Conservation (phyloP, 2,888 invertebrate genomes). For the Ormia ochracea region DNA sequence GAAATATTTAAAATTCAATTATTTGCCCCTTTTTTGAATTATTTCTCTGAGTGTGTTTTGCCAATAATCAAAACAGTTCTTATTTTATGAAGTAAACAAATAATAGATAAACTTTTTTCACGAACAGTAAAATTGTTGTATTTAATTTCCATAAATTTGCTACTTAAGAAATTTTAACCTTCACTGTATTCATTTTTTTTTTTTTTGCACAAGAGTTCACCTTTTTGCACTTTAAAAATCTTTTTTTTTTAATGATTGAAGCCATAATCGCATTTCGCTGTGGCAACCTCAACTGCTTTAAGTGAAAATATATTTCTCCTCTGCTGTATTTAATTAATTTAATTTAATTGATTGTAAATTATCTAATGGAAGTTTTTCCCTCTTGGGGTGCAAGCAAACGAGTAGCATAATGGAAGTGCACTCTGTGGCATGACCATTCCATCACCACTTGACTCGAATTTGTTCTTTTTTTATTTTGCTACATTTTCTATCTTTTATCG, state of each 20-base stretch:
- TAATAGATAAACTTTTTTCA: not conserved
- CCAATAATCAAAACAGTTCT: too few species aligned
- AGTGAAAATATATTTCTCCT: not conserved
- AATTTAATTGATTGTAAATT: slow-evolving; percentile 62
- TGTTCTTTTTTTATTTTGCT: slow-evolving; percentile 1
- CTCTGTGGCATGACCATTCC: slow-evolving; percentile 34
- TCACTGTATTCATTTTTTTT: not conserved
- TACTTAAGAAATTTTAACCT: not conserved
- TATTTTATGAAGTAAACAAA: too few species aligned
- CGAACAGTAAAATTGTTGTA: not conserved
- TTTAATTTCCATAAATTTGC: not conserved
- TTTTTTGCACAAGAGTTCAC: slow-evolving; percentile 1
- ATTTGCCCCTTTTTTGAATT: too few species aligned
- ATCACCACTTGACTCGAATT: slow-evolving; percentile 42
- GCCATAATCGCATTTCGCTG: slow-evolving; percentile 11
- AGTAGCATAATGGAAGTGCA: slow-evolving; percentile 12
- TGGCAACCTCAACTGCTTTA: slow-evolving; percentile 16
- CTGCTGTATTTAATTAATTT: slow-evolving; percentile 54
- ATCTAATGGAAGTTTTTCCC: slow-evolving; percentile 29
- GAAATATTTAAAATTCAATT: too few species aligned
- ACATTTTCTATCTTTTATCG: slow-evolving; percentile 38
- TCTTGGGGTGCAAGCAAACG: slow-evolving; percentile 24
- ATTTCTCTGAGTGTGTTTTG: too few species aligned
- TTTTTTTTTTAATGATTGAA: slow-evolving; percentile 3
- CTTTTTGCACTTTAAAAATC: slow-evolving; percentile 1